These are phyloP conservation scores for Wasmannia auropunctata DNA, from an alignment of 1,140 invertebrate species.

Conservation along the genomic window DNA sequence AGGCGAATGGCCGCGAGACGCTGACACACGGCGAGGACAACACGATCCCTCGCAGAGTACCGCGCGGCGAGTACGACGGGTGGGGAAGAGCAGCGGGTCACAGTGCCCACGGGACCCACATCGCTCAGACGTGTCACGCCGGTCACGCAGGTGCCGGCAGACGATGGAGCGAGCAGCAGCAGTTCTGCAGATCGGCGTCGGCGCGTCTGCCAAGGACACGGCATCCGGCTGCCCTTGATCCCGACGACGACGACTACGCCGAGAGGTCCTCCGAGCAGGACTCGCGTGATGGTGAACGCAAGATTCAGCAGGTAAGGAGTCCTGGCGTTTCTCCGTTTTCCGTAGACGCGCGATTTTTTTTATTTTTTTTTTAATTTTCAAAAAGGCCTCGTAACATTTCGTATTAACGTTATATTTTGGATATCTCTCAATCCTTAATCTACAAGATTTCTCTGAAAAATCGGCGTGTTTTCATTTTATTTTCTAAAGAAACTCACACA, in stretches of 20 bases:
- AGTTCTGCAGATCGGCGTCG: slow-evolving; percentile 91
- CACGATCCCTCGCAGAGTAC: slow-evolving; percentile 73
- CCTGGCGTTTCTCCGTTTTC: background rate
- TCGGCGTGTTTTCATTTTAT: background rate
- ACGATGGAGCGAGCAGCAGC: slow-evolving; percentile 84
- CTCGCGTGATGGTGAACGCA: slow-evolving; percentile 88
- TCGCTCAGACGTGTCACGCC: slow-evolving; percentile 70
- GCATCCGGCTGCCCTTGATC: slow-evolving; percentile 78
- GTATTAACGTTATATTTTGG: background rate
- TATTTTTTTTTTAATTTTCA: too few species aligned
- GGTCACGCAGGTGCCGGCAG: slow-evolving; percentile 76
- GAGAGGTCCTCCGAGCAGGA: slow-evolving; percentile 80
- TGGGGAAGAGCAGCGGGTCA: slow-evolving; percentile 64
- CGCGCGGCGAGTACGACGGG: slow-evolving; percentile 75
- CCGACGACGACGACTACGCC: slow-evolving; percentile 80
- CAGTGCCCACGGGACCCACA: slow-evolving; percentile 60
- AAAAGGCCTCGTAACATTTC: background rate
- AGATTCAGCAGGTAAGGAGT: slow-evolving; percentile 86
- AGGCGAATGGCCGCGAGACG: slow-evolving; percentile 73
- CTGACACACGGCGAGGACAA: slow-evolving; percentile 76
- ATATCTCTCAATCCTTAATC: background rate
- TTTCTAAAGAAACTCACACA: background rate
- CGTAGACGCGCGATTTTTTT: background rate
- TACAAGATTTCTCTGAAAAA: background rate
- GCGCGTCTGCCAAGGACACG: slow-evolving; percentile 89